phyloP scores from a whole-genome alignment of 30 jellyfish, hydroid and myxozoan species.

The Rhopilema esculentum region DNA sequence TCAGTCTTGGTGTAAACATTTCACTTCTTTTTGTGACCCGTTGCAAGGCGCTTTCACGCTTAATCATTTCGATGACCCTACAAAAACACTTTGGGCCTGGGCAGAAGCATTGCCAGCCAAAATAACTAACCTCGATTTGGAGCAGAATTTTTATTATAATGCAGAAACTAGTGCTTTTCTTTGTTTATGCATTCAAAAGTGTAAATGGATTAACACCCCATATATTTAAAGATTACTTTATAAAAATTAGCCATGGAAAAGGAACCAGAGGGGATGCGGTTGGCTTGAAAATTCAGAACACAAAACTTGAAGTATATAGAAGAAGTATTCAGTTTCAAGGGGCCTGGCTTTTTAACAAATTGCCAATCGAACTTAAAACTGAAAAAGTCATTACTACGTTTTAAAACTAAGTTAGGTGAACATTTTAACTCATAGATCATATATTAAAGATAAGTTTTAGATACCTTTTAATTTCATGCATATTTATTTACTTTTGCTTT shows the following conservation, averaged over 20 bases:
- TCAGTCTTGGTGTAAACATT: no score
- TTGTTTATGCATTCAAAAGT: constrained; percentile 29
- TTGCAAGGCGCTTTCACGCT: no score
- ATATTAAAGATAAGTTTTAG: constrained; percentile 12
- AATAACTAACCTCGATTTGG: no score
- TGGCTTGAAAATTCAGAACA: constrained; percentile 35
- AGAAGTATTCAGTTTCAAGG: constrained; percentile 46
- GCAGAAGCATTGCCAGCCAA: no score
- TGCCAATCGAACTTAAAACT: constrained; percentile 28
- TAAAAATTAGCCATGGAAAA: constrained; percentile 12
- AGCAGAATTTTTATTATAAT: no score
- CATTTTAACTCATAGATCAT: constrained; percentile 38
- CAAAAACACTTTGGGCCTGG: no score
- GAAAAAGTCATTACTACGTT: constrained; percentile 14
- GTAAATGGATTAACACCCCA: constrained; percentile 20
- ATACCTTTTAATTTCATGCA: not conserved
- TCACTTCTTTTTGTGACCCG: no score
- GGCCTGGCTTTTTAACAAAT: constrained; percentile 15
- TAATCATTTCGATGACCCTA: no score
- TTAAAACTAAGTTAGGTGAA: constrained; percentile 20
- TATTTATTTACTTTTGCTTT: constrained; percentile 16
- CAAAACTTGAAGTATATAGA: constrained; percentile 43
- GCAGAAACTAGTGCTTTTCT: no score
- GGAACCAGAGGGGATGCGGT: constrained; percentile 45
- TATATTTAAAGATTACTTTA: constrained; percentile 20